These are phyloP conservation scores for Boleophthalmus pectinirostris DNA, from an alignment of 2,113 vertebrate species.

Conservation along the genomic window DNA sequence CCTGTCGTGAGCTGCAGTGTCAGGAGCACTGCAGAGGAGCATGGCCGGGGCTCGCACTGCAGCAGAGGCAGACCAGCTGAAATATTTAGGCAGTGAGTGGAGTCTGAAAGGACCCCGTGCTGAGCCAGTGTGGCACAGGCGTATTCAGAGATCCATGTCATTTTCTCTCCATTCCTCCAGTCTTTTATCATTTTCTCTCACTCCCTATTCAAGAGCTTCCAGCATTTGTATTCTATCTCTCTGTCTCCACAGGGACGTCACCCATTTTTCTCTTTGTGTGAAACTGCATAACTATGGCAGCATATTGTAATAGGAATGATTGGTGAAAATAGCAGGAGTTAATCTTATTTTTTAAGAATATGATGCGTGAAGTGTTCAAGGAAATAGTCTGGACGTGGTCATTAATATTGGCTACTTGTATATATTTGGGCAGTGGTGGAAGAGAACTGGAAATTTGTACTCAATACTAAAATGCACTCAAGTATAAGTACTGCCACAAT, in stretches of 20 bases:
- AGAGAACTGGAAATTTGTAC: too few relatives aligned
- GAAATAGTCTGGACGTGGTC: neutral
- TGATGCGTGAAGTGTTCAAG: neutral
- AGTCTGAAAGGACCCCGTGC: constrained; percentile 55
- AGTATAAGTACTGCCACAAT: too few relatives aligned
- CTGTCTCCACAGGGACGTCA: constrained; percentile 34
- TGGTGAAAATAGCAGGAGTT: neutral
- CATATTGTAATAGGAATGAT: constrained; percentile 8
- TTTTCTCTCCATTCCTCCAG: constrained; percentile 6
- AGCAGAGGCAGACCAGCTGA: constrained; percentile 66
- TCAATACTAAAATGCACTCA: too few relatives aligned
- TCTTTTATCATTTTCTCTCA: constrained; percentile 5
- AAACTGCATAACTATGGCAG: constrained; percentile 18
- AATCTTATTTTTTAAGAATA: neutral
- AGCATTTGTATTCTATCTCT: constrained; percentile 26
- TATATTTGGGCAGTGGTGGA: too few relatives aligned
- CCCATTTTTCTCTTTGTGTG: neutral
- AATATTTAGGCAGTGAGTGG: constrained; percentile 78
- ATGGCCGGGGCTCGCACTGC: constrained; percentile 66
- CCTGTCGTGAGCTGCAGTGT: constrained; percentile 69
- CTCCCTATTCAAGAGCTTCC: constrained; percentile 22
- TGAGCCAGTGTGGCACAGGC: constrained; percentile 24
- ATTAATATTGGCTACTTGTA: neutral
- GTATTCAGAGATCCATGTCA: constrained; percentile 14
- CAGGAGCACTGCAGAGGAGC: constrained; percentile 66